A percentile compares a stretch with the other conserved stretches of the same genome.
These are phyloP conservation scores for Pomatorhinus ruficollis DNA, from an alignment of 2,113 vertebrate genomes.

Conservation along the genomic window DNA sequence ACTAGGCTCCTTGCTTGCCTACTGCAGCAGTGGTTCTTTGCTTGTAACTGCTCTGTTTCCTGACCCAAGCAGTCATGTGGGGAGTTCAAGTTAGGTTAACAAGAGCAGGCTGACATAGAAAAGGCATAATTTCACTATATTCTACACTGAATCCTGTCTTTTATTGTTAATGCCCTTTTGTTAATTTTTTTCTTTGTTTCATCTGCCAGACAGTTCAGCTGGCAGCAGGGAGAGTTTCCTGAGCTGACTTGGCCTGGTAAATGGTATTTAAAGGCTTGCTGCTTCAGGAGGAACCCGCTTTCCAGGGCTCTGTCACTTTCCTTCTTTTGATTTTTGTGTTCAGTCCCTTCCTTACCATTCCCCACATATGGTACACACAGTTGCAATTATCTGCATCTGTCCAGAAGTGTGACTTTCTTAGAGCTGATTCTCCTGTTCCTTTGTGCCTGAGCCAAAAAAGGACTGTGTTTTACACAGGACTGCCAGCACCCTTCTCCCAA, in stretches of 20 bases:
- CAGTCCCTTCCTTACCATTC: background rate
- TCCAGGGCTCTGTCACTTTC: background rate
- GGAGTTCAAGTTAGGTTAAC: constrained; percentile 39
- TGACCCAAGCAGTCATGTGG: background rate
- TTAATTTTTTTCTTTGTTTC: constrained; percentile 19
- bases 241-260: background rate
- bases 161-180: constrained; percentile 1
- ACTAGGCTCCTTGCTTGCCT: background rate
- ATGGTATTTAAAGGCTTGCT: background rate
- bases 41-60: background rate
- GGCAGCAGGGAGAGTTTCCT: background rate
- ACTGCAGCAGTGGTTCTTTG: background rate
- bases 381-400: constrained; percentile 47
- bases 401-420: constrained; percentile 51
- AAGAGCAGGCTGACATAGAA: background rate
- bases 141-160: background rate
- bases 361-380: background rate
- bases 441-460: constrained; percentile 8
- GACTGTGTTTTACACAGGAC: background rate
- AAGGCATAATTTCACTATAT: background rate
- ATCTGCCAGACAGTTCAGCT: background rate
- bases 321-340: background rate
- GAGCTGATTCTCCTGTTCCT: constrained; percentile 24
- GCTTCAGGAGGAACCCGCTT: background rate
- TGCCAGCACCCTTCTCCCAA: constrained; percentile 49